These are phyloP conservation scores for Xestia sexstrigata DNA, from an alignment of 2,888 invertebrate genomes.

Conservation along the genomic window DNA sequence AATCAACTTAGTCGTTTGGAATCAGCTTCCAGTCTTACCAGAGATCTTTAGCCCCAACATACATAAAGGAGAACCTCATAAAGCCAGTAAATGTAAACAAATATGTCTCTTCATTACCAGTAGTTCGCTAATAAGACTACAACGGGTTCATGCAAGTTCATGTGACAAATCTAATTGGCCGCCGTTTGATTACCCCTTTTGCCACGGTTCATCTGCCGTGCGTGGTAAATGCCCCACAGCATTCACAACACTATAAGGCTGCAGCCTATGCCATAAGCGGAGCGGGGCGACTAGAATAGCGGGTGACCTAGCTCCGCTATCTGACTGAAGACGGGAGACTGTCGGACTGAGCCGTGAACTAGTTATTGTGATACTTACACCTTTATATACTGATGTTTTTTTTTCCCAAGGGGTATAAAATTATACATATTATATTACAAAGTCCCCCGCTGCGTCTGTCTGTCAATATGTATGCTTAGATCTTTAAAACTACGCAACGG, in stretches of 20 bases:
- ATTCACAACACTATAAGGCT: neutral
- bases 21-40: neutral
- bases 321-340: neutral
- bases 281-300: neutral
- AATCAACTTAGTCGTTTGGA: neutral
- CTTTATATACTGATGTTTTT: neutral
- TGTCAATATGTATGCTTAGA: too few species aligned
- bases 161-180: constrained; percentile 19
- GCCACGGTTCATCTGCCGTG: constrained; percentile 23
- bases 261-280: neutral
- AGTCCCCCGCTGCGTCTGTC: too few species aligned
- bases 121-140: neutral
- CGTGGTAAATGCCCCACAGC: neutral
- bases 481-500: too few species aligned
- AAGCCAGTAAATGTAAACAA: neutral
- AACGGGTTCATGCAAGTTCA: constrained; percentile 24
- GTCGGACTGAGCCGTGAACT: neutral
- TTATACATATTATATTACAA: too few species aligned
- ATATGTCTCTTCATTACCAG: neutral
- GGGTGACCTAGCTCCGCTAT: neutral
- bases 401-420: neutral
- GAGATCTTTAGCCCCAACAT: neutral
- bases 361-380: neutral
- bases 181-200: constrained; percentile 13
- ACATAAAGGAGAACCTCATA: neutral